Evolutionary conservation across 2,888 invertebrate species (phyloP), one percentile per base, ranked within the genome.

Genomic region (Phytoseiulus persimilis): DNA sequence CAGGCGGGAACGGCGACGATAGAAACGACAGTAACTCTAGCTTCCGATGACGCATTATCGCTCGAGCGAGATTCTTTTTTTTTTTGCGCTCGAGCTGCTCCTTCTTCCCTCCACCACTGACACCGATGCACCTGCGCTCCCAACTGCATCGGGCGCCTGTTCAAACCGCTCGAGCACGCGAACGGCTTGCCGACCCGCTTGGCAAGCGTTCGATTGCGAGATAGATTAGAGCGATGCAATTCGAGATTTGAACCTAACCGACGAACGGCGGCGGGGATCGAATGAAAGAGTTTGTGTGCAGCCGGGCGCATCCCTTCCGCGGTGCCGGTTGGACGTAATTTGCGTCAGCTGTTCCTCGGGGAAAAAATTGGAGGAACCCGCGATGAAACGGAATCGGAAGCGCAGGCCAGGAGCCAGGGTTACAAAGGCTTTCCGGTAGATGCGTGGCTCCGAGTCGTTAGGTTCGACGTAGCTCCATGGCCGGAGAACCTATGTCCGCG

Each of bases 41-140:
- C 65, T 65, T 65, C 65, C 65, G 65, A 65, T 65, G 65, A 65
- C 65, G 65, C 65, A 65, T 65, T 65, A 65, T 65, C 65, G 65
- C 65, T 65, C 18, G 65, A 3, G 5, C 28, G 65, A 65, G 65
- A 3, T 3, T 3, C 9, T 11, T 65, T 65, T 18, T 65, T 65
- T 65, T 65, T 39, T 39, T 39, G 3, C 9, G 39, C 39, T 6
- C 28, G 65, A 6, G 65, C 18, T 23, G 5, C 65, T 18, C 18
- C 65, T 28, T 28, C 28, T 28, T 28, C 14, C 65, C 65, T 23
- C 65, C 65, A 65, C 65, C 65, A 28, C 65, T 65, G 65, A 65
- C 65, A 65, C 65, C 65, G 65, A 65, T 65, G 65, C 65, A 65
- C 65, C 65, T 65, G 65, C 65, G 28, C 65, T 65, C 65, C 65